Evolutionary conservation across 1,140 invertebrate species (phyloP).

Genomic region (Ceratosolen fusciceps): DNA sequence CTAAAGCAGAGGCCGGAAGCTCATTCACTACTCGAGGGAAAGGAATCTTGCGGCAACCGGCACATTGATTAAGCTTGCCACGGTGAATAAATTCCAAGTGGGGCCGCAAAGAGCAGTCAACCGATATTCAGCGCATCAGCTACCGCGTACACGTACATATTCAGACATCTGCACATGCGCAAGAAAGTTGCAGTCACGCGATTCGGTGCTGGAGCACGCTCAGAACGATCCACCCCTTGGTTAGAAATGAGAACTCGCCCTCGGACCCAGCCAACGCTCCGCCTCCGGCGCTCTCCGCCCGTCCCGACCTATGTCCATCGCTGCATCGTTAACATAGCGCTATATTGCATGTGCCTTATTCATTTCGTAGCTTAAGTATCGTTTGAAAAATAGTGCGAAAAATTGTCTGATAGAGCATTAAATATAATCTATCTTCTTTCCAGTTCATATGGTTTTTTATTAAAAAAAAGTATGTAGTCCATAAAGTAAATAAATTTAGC

Average conservation of each 20-base stretch:
- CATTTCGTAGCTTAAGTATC: not conserved
- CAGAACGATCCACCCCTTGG: not conserved
- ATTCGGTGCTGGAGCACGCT: not conserved
- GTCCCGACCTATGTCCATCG: not conserved
- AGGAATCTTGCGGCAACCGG: not conserved
- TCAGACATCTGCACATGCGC: not conserved
- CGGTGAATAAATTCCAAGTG: conserved; percentile 6
- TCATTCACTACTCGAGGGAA: not conserved
- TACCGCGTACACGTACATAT: not conserved
- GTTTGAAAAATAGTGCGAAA: not conserved
- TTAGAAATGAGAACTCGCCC: not conserved
- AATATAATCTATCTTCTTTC: no score
- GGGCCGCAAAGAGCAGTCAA: not conserved
- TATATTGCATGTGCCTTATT: not conserved
- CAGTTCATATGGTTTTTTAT: no score
- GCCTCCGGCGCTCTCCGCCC: not conserved
- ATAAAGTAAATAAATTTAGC: no score
- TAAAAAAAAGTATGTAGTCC: no score
- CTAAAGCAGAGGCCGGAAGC: not conserved
- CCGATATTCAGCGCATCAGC: not conserved
- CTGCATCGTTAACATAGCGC: not conserved
- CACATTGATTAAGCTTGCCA: not conserved
- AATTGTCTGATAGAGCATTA: no score
- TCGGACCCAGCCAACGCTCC: not conserved
- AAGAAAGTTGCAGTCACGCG: not conserved